Evolutionary conservation across 1,140 invertebrate species (phyloP).

Genomic region (Procambarus virginalis): DNA sequence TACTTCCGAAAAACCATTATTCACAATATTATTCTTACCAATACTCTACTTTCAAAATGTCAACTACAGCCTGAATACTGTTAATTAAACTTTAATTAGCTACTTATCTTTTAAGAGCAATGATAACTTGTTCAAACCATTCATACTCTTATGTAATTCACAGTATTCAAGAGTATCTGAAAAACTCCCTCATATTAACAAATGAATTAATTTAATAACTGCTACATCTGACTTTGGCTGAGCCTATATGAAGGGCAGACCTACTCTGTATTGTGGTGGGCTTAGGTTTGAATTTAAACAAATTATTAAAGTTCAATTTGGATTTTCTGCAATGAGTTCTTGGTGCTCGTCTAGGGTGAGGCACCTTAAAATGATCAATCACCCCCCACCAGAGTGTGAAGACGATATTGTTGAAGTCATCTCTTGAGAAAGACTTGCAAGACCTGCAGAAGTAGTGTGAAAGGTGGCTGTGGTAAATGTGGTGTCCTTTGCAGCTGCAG

Average conservation of each 20-base stretch:
- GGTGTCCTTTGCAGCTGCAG: background rate
- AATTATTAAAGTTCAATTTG: background rate
- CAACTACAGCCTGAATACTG: constrained; percentile 16
- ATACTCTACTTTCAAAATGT: background rate
- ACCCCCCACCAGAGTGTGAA: constrained; percentile 2
- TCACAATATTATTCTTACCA: background rate
- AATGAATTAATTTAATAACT: too few relatives aligned
- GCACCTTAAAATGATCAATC: constrained; percentile 17
- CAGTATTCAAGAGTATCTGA: background rate
- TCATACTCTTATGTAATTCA: background rate
- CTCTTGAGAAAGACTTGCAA: background rate
- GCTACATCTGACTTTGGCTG: background rate
- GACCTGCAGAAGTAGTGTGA: background rate
- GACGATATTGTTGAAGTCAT: background rate
- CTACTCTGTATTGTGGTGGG: background rate
- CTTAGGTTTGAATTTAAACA: background rate
- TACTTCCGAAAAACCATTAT: background rate
- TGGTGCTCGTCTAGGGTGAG: constrained; percentile 1
- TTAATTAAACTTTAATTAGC: background rate
- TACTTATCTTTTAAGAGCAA: too few relatives aligned
- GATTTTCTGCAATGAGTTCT: background rate
- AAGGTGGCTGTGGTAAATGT: constrained; percentile 1
- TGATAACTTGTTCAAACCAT: background rate
- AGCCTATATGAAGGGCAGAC: background rate
- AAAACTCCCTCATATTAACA: background rate